Base-by-base conservation (phyloP, 2,113 vertebrate genomes). In the Pycnonotus jocosus region DNA sequence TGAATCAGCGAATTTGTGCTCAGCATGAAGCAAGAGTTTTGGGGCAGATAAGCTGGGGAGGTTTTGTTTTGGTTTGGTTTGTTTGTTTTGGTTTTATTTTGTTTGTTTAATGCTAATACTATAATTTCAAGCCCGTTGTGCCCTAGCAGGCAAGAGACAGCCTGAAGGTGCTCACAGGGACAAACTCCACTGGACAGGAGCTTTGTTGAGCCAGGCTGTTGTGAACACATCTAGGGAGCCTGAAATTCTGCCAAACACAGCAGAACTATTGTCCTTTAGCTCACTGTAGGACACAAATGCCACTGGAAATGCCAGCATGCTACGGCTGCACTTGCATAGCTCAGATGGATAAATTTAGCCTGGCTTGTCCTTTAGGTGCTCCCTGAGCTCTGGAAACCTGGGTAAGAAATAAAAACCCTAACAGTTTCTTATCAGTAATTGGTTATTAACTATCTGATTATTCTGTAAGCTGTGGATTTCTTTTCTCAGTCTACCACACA, bases 101-200 rank as follows among this genome's bases (percentile, higher is more conserved):
- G 25, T 24, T 66, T 86, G 25, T 58, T 60, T 51, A 47, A 79
- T 12, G 7, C 22, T 38, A 61, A 50, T 2, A 2, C 25, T 45
- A 30, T 4, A 27, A 58, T 58, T 88, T 68, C 42, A 79, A 87
- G n/a, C 25, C 33, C 33, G 31, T 2, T 73, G 33, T 66, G 20
- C 33, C 50, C 47, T 22, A 37, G 5, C 28, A 66, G 17, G 15
- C 35, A 80, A 66, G 30, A 51, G 7, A 35, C 8, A 84, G 53
- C 15, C 38, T 56, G 38, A 37, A 66, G 42, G 45, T 58, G 33
- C 74, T 40, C 14, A 27, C 17, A 62, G 64, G 38, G 48, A 50
- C 2, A 2, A 19, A 21, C 38, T 54, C 0, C 0, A 35, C 28
- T 21, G 6, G 10, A 15, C 40, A 48, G 0, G 2, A 78, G 33